These are phyloP conservation scores for Hycleus phaleratus DNA, from an alignment of 1,140 invertebrate genomes.

Conservation along the genomic window DNA sequence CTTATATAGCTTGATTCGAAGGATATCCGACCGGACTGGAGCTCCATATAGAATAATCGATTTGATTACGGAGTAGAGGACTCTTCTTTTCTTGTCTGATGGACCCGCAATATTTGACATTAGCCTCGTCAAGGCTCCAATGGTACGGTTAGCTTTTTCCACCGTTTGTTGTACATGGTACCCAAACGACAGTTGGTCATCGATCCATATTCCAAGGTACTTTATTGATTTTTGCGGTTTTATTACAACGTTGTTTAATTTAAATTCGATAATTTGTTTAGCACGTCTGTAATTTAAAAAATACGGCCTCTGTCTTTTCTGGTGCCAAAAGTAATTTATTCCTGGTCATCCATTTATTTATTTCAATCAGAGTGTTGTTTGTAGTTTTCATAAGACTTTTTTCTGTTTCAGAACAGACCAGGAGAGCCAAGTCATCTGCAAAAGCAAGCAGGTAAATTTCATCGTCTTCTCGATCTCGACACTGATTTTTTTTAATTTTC, in stretches of 20 bases:
- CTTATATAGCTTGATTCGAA: not conserved
- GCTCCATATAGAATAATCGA: slow-evolving; percentile 27
- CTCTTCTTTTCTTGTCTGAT: slow-evolving; percentile 11
- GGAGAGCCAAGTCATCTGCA: slow-evolving; percentile 29
- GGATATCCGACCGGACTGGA: slow-evolving; percentile 6
- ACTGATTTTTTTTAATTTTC: slow-evolving; percentile 20
- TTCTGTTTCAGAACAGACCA: not conserved
- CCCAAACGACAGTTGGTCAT: not conserved
- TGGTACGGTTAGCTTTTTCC: slow-evolving; percentile 11
- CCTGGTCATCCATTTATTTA: not conserved
- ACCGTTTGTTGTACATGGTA: slow-evolving; percentile 11
- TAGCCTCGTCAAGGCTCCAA: slow-evolving; percentile 17
- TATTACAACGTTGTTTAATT: not conserved
- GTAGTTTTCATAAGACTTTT: slow-evolving; percentile 3
- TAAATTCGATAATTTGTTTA: slow-evolving; percentile 1
- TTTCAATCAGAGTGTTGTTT: not conserved
- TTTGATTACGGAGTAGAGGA: slow-evolving; percentile 21
- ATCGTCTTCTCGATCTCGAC: slow-evolving; percentile 11
- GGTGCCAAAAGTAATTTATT: slow-evolving; percentile 20
- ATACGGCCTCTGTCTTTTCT: slow-evolving; percentile 25
- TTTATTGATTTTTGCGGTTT: slow-evolving; percentile 8
- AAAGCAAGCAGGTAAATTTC: slow-evolving; percentile 14
- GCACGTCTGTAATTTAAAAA: slow-evolving; percentile 3
- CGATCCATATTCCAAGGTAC: slow-evolving; percentile 18
- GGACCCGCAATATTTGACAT: slow-evolving; percentile 30